A percentile compares a stretch with the other conserved stretches of the same genome.
These are phyloP conservation scores for Sandelia bainsii DNA, from an alignment of 2,797 vertebrate genomes.

Conservation along the genomic window DNA sequence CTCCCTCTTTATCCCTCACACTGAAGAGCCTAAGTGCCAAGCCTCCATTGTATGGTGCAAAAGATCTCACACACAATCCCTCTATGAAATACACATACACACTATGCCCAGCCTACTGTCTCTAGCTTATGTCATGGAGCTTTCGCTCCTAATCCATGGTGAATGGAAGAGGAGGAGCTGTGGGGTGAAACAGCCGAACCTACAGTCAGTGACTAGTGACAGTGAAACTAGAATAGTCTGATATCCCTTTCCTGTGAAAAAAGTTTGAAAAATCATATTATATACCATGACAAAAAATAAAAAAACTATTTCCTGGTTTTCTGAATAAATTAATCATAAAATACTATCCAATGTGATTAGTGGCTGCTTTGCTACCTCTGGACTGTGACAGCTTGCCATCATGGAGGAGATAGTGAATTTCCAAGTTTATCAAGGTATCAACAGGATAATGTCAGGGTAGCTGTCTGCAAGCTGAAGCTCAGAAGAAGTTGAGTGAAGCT, in stretches of 20 bases:
- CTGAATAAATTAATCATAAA: too few relatives aligned
- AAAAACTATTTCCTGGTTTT: too few relatives aligned
- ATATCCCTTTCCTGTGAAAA: not conserved
- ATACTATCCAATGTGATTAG: too few relatives aligned
- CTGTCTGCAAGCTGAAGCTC: too few relatives aligned
- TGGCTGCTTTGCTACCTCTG: too few relatives aligned
- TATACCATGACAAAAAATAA: not conserved
- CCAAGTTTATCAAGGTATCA: too few relatives aligned
- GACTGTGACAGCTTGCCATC: too few relatives aligned
- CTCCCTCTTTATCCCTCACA: constrained; percentile 43
- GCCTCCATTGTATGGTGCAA: constrained; percentile 37
- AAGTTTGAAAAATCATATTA: not conserved
- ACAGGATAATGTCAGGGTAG: too few relatives aligned
- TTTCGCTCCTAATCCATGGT: constrained; percentile 54
- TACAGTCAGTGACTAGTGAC: not conserved
- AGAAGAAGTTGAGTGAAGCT: too few relatives aligned
- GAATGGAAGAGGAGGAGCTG: constrained; percentile 48
- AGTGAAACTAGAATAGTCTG: too few relatives aligned
- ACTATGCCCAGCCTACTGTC: constrained; percentile 22
- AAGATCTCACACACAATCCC: constrained; percentile 42
- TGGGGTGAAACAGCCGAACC: constrained; percentile 29
- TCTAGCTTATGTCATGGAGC: constrained; percentile 55
- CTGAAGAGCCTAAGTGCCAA: constrained; percentile 24
- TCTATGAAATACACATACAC: constrained; percentile 18
- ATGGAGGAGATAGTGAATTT: too few relatives aligned